Conservation (phyloP, 2,888 invertebrate species). For the Sphaerophoria taeniata region DNA sequence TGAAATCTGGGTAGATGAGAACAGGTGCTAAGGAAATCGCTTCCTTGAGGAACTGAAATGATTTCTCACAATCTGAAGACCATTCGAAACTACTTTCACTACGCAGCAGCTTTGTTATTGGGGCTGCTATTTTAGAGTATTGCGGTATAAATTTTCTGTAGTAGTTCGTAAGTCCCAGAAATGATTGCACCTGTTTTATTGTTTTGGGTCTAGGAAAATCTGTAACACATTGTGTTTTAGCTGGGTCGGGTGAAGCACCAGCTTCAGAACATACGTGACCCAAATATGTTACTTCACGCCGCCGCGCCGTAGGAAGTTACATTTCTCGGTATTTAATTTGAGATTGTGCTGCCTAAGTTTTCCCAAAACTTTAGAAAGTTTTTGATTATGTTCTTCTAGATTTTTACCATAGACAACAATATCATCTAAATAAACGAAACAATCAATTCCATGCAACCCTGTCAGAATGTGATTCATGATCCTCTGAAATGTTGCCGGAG, state of each 20-base stretch:
- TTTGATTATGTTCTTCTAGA: conserved; percentile 33
- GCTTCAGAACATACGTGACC: conserved; percentile 8
- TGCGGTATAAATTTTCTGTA: not conserved
- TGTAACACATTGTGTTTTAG: conserved; percentile 16
- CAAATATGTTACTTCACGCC: conserved; percentile 21
- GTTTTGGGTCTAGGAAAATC: not conserved
- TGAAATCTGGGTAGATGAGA: not conserved
- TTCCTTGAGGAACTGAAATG: not conserved
- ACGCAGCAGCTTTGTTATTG: not conserved
- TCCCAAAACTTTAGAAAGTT: not conserved
- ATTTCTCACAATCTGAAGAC: conserved; percentile 5
- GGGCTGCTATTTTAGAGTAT: conserved; percentile 3
- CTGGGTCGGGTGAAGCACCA: conserved; percentile 22
- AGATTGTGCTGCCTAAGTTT: no score
- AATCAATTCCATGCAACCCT: conserved; percentile 58
- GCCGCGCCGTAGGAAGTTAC: conserved; percentile 22
- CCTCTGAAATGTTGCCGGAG: no score
- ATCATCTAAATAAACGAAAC: conserved; percentile 45
- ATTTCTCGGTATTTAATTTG: not conserved
- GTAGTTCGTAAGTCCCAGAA: not conserved
- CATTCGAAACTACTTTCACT: conserved; percentile 5
- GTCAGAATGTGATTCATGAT: conserved; percentile 29
- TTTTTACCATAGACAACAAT: conserved; percentile 40
- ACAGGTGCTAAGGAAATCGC: conserved; percentile 3
- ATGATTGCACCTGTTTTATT: not conserved